A percentile compares a stretch with the other conserved stretches of the same genome.
These are phyloP conservation scores for Cremastobaeus sp. DNA, from an alignment of 2,888 invertebrate genomes.

Conservation along the genomic window DNA sequence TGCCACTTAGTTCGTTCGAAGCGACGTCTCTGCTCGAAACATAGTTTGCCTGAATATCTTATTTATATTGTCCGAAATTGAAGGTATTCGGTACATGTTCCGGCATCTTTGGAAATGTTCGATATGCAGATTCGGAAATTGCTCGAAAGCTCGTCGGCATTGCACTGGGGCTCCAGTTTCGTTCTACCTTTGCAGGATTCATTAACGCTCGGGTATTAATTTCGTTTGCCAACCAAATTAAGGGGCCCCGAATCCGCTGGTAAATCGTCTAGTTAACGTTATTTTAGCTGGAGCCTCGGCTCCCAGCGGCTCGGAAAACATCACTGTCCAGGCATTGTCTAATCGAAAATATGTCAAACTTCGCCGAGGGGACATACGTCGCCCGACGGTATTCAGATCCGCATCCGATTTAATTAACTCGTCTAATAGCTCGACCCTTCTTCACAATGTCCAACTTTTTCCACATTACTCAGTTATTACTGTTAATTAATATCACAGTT, in stretches of 20 bases:
- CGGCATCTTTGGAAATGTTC: conserved; percentile 21
- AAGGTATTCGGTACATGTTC: conserved; percentile 42
- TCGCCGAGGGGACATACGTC: neutral
- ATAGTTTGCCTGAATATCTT: conserved; percentile 24
- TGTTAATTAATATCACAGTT: conserved; percentile 20
- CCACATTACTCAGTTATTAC: conserved; percentile 21
- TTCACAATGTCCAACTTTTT: conserved; percentile 4
- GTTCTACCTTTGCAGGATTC: conserved; percentile 37
- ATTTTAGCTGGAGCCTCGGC: too few relatives aligned
- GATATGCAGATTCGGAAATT: conserved; percentile 49
- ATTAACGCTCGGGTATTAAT: conserved; percentile 46
- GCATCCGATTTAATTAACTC: conserved; percentile 26
- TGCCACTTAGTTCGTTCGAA: too few relatives aligned
- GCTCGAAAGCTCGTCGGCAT: conserved; percentile 31
- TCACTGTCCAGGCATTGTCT: conserved; percentile 17
- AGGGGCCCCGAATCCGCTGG: conserved; percentile 21
- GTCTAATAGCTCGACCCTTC: conserved; percentile 2
- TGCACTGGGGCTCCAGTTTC: conserved; percentile 41
- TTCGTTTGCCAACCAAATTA: conserved; percentile 43
- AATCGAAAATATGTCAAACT: conserved; percentile 34
- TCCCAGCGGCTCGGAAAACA: conserved; percentile 4
- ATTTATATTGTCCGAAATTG: conserved; percentile 19
- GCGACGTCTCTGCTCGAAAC: too few relatives aligned
- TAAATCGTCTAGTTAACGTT: conserved; percentile 37
- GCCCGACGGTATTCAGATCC: conserved; percentile 7